Evolutionary conservation across 2,797 vertebrate genomes (phyloP), one percentile per base, ranked within the genome.

Genomic region (Scolopax bukidnonensis): DNA sequence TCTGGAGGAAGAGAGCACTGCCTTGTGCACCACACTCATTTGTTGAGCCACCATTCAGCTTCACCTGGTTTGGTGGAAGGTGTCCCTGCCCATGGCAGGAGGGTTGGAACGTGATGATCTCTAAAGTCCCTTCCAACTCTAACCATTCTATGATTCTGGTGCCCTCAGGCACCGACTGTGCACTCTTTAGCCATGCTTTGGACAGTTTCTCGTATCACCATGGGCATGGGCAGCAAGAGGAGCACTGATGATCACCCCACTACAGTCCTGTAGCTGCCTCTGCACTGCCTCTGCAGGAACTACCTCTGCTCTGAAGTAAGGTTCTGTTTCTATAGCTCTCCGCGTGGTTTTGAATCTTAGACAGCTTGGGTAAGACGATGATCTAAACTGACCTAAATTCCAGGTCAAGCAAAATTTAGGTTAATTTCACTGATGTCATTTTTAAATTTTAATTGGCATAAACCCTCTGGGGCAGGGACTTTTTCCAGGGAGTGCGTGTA

Each of bases 351-450:
- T 76, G 65, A 48, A 21, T 78, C 91, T 83, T n/a, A 61, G 79
- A 54, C 90, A 86, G 86, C 90, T 67, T 12, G 33, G 73, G 61
- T 33, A 81, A 91, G 85, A 50, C 2, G 74, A 94, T 96, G 95
- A 97, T 93, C 89, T 96, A 97, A 97, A 94, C 88, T 92, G 95
- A 94, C 95, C 95, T 74, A 89, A 89, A 96, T 93, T 95, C 92
- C 86, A 96, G 96, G 96, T 97, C 94, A 97, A 90, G 88, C 70
- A 77, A 94, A 96, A 96, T 96, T 94, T 89, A 83, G 64, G 84
- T 64, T 90, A 93, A 96, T 96, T 96, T 97, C 93, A 92, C 90
- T 91, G 96, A 95, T 95, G 95, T 96, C 25, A 96, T 95, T 84
- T 94, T 7, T 3, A 56, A 79, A 89, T 91, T 89, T 94, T 96